Evolutionary conservation across 2,888 invertebrate species (phyloP).

Genomic region (Eristalis intricaria): DNA sequence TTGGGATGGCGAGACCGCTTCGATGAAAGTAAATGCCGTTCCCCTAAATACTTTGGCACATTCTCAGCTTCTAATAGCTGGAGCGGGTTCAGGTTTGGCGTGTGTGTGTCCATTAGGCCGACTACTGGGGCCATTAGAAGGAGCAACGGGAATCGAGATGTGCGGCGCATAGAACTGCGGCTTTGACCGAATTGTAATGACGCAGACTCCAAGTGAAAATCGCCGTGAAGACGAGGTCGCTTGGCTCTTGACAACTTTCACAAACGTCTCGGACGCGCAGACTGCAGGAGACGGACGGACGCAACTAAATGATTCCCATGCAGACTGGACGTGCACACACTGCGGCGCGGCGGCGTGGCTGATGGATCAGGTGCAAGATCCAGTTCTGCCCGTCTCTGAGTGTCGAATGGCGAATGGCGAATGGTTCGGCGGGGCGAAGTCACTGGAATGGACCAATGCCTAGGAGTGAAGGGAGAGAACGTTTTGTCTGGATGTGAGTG

Average conservation of each 20-base stretch:
- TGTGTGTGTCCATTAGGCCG: not conserved
- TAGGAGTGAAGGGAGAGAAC: not conserved
- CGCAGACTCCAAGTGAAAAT: constrained; percentile 44
- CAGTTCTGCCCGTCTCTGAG: not conserved
- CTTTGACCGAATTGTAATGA: not conserved
- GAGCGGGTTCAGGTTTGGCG: constrained; percentile 20
- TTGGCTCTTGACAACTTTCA: constrained; percentile 64
- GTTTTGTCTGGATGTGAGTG: not conserved
- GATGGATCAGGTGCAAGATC: constrained; percentile 7
- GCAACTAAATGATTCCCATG: not conserved
- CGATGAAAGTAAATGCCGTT: constrained; percentile 65
- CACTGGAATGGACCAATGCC: not conserved
- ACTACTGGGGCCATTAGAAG: constrained; percentile 33
- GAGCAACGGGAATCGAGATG: constrained; percentile 27
- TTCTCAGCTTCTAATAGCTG: constrained; percentile 22
- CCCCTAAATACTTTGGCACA: constrained; percentile 7
- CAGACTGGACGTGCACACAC: not conserved
- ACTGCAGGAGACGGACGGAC: not conserved
- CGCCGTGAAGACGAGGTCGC: not conserved
- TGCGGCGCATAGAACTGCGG: not conserved
- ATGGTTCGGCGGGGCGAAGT: not conserved
- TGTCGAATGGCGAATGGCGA: not conserved
- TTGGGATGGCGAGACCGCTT: not conserved
- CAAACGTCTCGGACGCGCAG: constrained; percentile 12
- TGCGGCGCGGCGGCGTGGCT: not conserved